Conservation (phyloP, 2,888 invertebrate genomes). For the Morpho helenor region DNA sequence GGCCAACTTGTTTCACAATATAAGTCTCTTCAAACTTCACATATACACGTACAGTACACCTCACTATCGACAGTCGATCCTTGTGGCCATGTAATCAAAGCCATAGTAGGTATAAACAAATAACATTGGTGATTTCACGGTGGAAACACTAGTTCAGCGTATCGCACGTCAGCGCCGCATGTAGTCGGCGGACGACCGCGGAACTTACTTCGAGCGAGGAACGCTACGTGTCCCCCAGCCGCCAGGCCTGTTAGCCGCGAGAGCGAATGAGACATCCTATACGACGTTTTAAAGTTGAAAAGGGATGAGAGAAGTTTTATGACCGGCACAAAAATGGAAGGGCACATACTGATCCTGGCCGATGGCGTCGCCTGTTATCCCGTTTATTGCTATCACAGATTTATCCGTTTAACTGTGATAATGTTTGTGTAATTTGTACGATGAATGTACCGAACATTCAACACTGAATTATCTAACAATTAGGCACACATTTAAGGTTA, state of each 20-base stretch:
- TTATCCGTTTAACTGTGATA: conserved; percentile 43
- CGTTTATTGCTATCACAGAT: conserved; percentile 40
- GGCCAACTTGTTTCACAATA: conserved; percentile 61
- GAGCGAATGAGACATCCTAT: conserved; percentile 46
- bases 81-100: conserved; percentile 53
- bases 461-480: conserved; percentile 37
- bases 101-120: conserved; percentile 70
- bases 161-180: conserved; percentile 75
- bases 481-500: conserved; percentile 54
- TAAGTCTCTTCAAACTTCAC: conserved; percentile 48
- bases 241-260: conserved; percentile 44
- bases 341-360: conserved; percentile 52
- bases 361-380: conserved; percentile 33
- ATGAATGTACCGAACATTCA: neutral
- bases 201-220: conserved; percentile 55
- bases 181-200: conserved; percentile 71
- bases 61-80: conserved; percentile 52
- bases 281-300: conserved; percentile 22
- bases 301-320: conserved; percentile 43
- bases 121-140: conserved; percentile 67
- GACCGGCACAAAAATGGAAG: conserved; percentile 62
- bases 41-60: conserved; percentile 59
- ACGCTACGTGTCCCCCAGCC: conserved; percentile 65
- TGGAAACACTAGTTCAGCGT: conserved; percentile 61
- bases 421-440: neutral